Percentiles rank a stretch among this genome's conserved stretches.
These are phyloP conservation scores for Drosophila setosimentum DNA, from an alignment of 2,888 invertebrate genomes.

Conservation along the genomic window DNA sequence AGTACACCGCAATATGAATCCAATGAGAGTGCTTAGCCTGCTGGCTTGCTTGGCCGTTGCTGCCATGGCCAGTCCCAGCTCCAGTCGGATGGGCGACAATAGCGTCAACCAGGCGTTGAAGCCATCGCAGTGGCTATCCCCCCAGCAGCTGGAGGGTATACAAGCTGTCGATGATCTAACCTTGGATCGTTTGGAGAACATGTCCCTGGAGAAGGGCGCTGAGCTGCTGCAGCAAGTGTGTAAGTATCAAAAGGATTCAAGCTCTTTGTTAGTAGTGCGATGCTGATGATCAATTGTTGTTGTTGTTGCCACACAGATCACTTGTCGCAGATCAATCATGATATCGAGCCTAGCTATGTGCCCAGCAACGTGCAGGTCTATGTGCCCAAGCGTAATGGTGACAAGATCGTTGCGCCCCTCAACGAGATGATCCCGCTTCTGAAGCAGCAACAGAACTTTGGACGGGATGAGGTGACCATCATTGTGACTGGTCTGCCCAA, in stretches of 20 bases:
- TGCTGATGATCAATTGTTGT: neutral
- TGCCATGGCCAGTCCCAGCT: slow-evolving; percentile 54
- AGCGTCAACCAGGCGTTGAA: slow-evolving; percentile 61
- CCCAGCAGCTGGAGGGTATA: slow-evolving; percentile 68
- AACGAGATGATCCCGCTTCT: slow-evolving; percentile 62
- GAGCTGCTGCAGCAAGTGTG: slow-evolving; percentile 75
- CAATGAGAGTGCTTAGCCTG: slow-evolving; percentile 69
- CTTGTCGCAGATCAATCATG: slow-evolving; percentile 71
- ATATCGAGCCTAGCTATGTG: slow-evolving; percentile 69
- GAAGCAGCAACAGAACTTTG: slow-evolving; percentile 70
- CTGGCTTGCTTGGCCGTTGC: slow-evolving; percentile 68
- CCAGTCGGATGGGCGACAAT: slow-evolving; percentile 41
- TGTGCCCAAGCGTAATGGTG: slow-evolving; percentile 62
- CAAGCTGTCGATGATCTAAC: slow-evolving; percentile 76
- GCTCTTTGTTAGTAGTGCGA: neutral
- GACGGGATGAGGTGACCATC: slow-evolving; percentile 81
- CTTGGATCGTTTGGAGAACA: slow-evolving; percentile 70
- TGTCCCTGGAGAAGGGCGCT: slow-evolving; percentile 76
- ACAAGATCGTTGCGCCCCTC: slow-evolving; percentile 52
- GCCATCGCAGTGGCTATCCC: slow-evolving; percentile 77
- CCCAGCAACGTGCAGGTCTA: slow-evolving; percentile 63
- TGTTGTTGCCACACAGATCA: slow-evolving; percentile 60
- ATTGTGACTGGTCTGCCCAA: slow-evolving; percentile 80
- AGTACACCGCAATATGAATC: slow-evolving; percentile 67
- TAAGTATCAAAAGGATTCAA: slow-evolving; percentile 59